Conservation (phyloP, 2,113 vertebrate species). For the Ovis canadensis region DNA sequence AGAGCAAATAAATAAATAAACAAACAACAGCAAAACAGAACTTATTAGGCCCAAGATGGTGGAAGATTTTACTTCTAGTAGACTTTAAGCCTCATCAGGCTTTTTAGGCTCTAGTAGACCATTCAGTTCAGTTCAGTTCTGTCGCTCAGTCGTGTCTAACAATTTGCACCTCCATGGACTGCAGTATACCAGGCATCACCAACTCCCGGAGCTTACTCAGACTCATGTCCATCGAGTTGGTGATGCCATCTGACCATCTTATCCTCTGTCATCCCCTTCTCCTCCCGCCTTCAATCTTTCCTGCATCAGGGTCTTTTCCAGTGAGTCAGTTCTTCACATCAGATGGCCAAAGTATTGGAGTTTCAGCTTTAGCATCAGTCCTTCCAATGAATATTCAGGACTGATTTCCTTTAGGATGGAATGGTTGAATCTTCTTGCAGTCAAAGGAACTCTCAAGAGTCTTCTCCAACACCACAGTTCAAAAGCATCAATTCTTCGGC, state of each 20-base stretch:
- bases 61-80: background rate
- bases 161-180: background rate
- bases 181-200: background rate
- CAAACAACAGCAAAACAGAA: background rate
- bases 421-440: background rate
- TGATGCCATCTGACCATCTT: background rate
- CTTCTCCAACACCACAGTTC: background rate
- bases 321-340: background rate
- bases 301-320: background rate
- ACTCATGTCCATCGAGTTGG: accelerated
- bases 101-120: background rate
- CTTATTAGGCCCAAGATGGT: background rate
- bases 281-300: background rate
- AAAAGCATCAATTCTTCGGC: background rate
- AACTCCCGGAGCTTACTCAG: background rate
- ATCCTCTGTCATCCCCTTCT: background rate
- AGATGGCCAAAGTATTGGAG: background rate
- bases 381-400: background rate
- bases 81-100: background rate
- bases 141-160: background rate
- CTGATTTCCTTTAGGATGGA: background rate
- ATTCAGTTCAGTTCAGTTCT: background rate
- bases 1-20: background rate
- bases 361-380: background rate
- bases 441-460: background rate